Evolutionary conservation across 2,797 vertebrate genomes (phyloP), one percentile per base, ranked within the genome.

Genomic region (Allobates femoralis): DNA sequence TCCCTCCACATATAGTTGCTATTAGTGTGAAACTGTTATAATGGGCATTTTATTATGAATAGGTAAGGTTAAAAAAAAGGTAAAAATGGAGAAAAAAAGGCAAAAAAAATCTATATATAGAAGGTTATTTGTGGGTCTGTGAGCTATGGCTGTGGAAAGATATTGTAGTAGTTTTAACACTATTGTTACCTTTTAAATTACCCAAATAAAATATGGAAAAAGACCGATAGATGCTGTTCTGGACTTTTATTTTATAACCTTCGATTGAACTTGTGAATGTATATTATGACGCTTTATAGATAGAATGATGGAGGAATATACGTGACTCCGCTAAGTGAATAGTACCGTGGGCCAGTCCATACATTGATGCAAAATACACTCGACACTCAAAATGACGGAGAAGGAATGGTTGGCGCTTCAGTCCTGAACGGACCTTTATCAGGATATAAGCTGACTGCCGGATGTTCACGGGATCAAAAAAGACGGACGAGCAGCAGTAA

Each of bases 151-250:
- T 98, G 96, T 98, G 97, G 96, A 94, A 96, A 97, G 96, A 98
- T 96, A 96, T 96, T 97, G 97, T 99, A 98, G 98, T 98, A 94
- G 93, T 99, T 99, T 97, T 98, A 98, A 99, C 97, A 98, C 97
- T 96, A 96, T 96, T 98, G 97, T 98, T 98, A 98, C 96, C 95
- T 98, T 99, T 98, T 97, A 96, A 98, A 97, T 97, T 99, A 99
- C 98, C 97, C 98, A 99, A 74, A 99, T 99, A 99, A 99, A 99
- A 95, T 94, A 96, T 93, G 92, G 92, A 95, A 97, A 83, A 96
- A 89, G 53, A 94, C 89, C 85, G 75, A 89, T 46, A 83, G 89
- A 84, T 94, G 92, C 88, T 88, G 87, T 88, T 46, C 89, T 93
- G 77, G 92, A 88, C 87, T 79, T 79, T 79, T 23, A 79, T 79